These are phyloP conservation scores for Xenops minutus DNA, from an alignment of 2,797 vertebrate genomes.

Conservation along the genomic window DNA sequence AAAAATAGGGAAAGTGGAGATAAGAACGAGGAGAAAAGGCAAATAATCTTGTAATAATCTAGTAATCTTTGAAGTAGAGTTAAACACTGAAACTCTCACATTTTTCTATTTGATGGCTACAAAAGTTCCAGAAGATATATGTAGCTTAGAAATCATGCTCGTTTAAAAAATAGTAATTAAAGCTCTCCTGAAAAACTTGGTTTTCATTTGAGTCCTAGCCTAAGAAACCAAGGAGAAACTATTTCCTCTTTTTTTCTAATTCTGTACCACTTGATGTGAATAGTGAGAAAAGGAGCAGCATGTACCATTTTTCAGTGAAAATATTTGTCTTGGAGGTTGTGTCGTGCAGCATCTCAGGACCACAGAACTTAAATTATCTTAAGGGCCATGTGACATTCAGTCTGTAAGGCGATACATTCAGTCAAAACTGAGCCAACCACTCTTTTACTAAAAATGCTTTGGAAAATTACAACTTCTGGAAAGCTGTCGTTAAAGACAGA, in stretches of 20 bases:
- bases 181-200: neutral
- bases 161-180: neutral
- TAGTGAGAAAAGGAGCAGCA: neutral
- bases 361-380: neutral
- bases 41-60: neutral
- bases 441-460: neutral
- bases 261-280: neutral
- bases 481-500: neutral
- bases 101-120: neutral
- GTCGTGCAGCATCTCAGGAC: neutral
- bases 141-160: neutral
- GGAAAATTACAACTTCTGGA: neutral
- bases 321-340: neutral
- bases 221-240: neutral
- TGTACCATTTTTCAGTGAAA: neutral
- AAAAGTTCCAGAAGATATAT: neutral
- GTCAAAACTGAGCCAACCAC: neutral
- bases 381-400: neutral
- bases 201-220: neutral
- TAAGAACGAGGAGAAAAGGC: neutral
- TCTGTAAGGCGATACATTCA: neutral
- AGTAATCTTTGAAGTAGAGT: neutral
- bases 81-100: neutral
- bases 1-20: neutral
- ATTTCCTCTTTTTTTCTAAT: neutral